phyloP scores from a whole-genome alignment of 1,140 invertebrate genomes.

The Gonatopus flavifemur region DNA sequence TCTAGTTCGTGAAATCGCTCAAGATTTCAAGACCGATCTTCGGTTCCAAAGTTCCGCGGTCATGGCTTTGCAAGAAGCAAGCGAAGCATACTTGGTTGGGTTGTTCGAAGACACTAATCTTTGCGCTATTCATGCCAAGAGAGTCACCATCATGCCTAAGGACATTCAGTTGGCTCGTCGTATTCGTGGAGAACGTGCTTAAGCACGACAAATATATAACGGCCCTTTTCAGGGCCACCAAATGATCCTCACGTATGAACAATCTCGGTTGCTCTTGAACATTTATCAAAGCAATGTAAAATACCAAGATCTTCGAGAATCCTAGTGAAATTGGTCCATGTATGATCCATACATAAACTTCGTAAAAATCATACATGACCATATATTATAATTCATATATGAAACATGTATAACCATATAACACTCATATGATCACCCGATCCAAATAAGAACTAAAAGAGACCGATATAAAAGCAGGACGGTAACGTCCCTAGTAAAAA shows the following conservation, averaged over 20 bases:
- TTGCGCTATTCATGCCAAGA: conserved; percentile 24
- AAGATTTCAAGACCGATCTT: conserved; percentile 24
- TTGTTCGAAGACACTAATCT: conserved; percentile 26
- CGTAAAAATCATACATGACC: too few relatives aligned
- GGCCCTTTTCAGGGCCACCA: conserved; percentile 14
- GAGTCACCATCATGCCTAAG: conserved; percentile 26
- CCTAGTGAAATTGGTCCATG: too few relatives aligned
- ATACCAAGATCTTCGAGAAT: too few relatives aligned
- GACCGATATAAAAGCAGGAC: too few relatives aligned
- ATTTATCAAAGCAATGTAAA: too few relatives aligned
- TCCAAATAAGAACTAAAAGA: too few relatives aligned
- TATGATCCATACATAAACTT: too few relatives aligned
- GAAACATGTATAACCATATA: too few relatives aligned
- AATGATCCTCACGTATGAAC: conserved; percentile 14
- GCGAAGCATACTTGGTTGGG: conserved; percentile 25
- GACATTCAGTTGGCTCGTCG: conserved; percentile 25
- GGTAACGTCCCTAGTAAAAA: too few relatives aligned
- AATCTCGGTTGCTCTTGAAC: too few relatives aligned
- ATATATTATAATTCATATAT: too few relatives aligned
- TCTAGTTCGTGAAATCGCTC: conserved; percentile 24
- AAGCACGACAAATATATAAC: not conserved
- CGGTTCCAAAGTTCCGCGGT: conserved; percentile 23
- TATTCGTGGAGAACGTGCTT: conserved; percentile 24
- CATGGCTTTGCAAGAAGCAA: conserved; percentile 25
- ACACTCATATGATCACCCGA: too few relatives aligned